phyloP scores from a whole-genome alignment of 2,888 invertebrate species.

The Craniophora ligustri region DNA sequence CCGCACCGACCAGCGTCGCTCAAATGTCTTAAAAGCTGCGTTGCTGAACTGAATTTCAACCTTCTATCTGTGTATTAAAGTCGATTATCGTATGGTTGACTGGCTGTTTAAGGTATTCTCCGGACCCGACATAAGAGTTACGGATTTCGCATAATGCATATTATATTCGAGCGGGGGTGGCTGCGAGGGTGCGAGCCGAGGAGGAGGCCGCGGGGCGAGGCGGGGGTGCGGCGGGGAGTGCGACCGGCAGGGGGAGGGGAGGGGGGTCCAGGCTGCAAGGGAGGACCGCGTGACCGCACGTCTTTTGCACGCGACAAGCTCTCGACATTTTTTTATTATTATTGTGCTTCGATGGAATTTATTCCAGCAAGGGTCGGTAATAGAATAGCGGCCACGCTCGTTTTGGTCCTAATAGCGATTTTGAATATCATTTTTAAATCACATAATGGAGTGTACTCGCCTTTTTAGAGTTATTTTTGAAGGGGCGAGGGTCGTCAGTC shows the following conservation, averaged over 20 bases:
- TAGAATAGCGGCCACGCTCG: conserved; percentile 81
- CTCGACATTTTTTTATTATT: conserved; percentile 89
- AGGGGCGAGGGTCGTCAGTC: conserved; percentile 57
- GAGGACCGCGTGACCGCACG: conserved; percentile 83
- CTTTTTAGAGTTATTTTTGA: conserved; percentile 80
- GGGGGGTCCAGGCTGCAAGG: conserved; percentile 48
- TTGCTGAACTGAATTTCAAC: conserved; percentile 26
- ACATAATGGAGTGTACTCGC: conserved; percentile 83
- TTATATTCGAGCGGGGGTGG: conserved; percentile 81
- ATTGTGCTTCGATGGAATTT: conserved; percentile 88
- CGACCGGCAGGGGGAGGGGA: conserved; percentile 43
- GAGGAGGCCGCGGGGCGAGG: conserved; percentile 59
- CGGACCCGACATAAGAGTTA: conserved; percentile 84
- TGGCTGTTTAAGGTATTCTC: conserved; percentile 78
- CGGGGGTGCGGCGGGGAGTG: conserved; percentile 59
- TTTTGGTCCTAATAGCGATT: conserved; percentile 77
- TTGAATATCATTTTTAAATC: conserved; percentile 88
- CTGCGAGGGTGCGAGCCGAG: conserved; percentile 57
- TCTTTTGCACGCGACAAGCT: conserved; percentile 88
- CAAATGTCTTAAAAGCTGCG: conserved; percentile 47
- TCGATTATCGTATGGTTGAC: conserved; percentile 30
- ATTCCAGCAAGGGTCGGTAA: conserved; percentile 80
- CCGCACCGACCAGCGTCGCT: conserved; percentile 51
- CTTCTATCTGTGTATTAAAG: conserved; percentile 38
- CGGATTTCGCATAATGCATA: conserved; percentile 89